A percentile compares a stretch with the other conserved stretches of the same genome.
Conservation (phyloP, 2,888 invertebrate genomes). For the Pecten maximus region DNA sequence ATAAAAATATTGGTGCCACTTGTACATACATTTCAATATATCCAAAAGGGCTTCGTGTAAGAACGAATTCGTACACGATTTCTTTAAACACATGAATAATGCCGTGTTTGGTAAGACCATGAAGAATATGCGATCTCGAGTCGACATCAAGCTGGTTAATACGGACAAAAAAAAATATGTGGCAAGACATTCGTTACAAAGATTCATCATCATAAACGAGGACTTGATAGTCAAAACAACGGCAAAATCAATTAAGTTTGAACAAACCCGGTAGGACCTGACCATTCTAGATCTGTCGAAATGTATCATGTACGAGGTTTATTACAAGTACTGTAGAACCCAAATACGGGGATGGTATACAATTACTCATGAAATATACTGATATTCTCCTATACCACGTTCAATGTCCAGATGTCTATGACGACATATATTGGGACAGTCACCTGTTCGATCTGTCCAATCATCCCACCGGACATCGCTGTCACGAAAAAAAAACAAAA, state of each 20-base stretch:
- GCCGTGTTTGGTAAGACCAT: conserved; percentile 56
- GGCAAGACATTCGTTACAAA: not conserved
- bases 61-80: conserved; percentile 79
- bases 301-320: conserved; percentile 43
- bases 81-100: conserved; percentile 72
- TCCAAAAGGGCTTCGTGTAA: conserved; percentile 67
- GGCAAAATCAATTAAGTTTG: not conserved
- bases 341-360: no score
- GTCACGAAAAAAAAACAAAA: no score
- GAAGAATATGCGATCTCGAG: conserved; percentile 52
- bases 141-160: conserved; percentile 40
- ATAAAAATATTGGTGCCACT: conserved; percentile 75
- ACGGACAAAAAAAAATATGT: conserved; percentile 33
- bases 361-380: no score
- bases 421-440: no score
- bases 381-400: no score
- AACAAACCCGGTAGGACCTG: conserved; percentile 36
- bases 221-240: not conserved
- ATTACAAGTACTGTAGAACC: conserved; percentile 40
- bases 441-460: no score
- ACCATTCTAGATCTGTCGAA: conserved; percentile 43
- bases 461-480: no score
- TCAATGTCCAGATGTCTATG: no score
- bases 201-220: not conserved
- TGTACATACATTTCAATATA: conserved; percentile 76